A percentile compares a stretch with the other conserved stretches of the same genome.
phyloP scores from a whole-genome alignment of 2,797 vertebrate genomes.

The Podargus strigoides region DNA sequence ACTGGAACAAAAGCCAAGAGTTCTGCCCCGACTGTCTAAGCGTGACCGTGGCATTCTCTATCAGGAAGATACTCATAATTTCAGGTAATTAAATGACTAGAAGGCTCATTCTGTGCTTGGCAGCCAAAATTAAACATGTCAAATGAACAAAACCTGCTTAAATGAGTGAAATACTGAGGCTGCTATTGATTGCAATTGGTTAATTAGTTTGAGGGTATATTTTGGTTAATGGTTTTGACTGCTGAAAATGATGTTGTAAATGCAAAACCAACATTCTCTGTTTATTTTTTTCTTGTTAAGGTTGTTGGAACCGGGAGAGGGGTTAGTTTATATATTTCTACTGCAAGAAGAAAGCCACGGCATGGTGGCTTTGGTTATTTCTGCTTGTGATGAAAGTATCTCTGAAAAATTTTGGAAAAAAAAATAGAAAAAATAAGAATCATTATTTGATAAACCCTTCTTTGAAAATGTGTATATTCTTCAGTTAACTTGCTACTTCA shows the following conservation, averaged over 20 bases:
- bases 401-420: neutral
- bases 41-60: neutral
- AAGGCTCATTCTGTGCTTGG: slow-evolving; percentile 18
- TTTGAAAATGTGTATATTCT: neutral
- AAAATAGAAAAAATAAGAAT: neutral
- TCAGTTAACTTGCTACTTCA: neutral
- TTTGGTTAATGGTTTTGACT: slow-evolving; percentile 29
- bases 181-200: neutral
- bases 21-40: neutral
- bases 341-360: neutral
- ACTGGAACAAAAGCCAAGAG: slow-evolving; percentile 2
- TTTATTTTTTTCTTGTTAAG: neutral
- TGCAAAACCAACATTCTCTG: neutral
- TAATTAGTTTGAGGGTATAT: slow-evolving; percentile 29
- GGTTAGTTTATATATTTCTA: neutral
- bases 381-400: neutral
- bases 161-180: neutral
- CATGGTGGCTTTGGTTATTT: neutral
- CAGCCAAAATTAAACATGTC: slow-evolving; percentile 16
- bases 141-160: slow-evolving; percentile 28
- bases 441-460: neutral
- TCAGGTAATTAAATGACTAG: slow-evolving; percentile 45
- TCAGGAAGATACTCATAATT: slow-evolving; percentile 30
- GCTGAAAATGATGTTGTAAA: neutral
- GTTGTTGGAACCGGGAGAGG: neutral